Conservation (phyloP, 2,888 invertebrate genomes). For the Tridacna crocea region DNA sequence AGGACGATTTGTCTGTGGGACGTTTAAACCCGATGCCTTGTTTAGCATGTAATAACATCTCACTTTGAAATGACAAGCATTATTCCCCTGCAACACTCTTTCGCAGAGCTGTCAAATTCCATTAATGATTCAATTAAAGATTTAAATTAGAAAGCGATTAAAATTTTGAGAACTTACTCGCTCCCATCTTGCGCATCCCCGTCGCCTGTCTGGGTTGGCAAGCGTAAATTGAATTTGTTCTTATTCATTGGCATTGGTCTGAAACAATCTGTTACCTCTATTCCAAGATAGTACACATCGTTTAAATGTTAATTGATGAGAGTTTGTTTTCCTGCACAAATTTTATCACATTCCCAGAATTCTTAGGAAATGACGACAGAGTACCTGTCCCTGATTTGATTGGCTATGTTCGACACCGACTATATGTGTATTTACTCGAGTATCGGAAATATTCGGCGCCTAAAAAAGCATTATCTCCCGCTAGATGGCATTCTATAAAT, state of each 20-base stretch:
- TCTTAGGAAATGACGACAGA: conserved; percentile 48
- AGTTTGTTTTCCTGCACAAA: neutral
- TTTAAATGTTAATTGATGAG: neutral
- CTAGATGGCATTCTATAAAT: no score
- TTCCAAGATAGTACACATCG: conserved; percentile 6
- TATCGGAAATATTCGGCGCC: no score
- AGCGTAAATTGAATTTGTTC: conserved; percentile 65
- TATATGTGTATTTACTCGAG: no score
- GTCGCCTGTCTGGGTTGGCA: conserved; percentile 63
- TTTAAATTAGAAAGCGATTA: neutral
- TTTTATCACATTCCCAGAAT: conserved; percentile 3
- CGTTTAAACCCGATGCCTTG: no score
- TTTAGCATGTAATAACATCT: no score
- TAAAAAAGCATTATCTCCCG: no score
- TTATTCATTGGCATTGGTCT: conserved; percentile 62
- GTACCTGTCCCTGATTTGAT: conserved; percentile 38
- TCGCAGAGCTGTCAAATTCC: no score
- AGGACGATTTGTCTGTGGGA: no score
- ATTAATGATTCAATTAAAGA: neutral
- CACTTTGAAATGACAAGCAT: no score
- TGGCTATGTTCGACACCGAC: neutral
- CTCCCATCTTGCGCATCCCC: conserved; percentile 50
- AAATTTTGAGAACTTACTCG: conserved; percentile 42
- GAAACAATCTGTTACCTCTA: neutral
- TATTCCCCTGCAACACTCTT: no score